phyloP scores from a whole-genome alignment of 2,888 invertebrate species.

The Rhabditophanes sp. region DNA sequence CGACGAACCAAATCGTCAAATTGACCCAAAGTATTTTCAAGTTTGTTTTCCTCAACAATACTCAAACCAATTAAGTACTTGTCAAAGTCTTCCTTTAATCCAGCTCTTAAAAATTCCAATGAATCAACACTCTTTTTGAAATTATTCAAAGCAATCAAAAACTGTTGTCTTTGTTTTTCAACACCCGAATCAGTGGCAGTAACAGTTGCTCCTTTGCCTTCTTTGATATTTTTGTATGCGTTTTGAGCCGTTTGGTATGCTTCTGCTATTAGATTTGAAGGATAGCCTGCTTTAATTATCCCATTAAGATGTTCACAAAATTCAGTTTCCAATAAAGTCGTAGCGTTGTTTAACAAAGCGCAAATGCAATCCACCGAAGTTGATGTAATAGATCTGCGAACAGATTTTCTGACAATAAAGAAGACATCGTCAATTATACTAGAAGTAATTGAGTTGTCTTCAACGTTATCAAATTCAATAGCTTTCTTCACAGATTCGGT shows the following conservation, averaged over 20 bases:
- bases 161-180: constrained; percentile 33
- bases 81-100: constrained; percentile 21
- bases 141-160: constrained; percentile 68
- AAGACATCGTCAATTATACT: constrained; percentile 94
- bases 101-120: constrained; percentile 63
- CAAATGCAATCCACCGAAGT: constrained; percentile 86
- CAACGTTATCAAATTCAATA: constrained; percentile 61
- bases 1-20: constrained; percentile 33
- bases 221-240: constrained; percentile 32
- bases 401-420: constrained; percentile 84
- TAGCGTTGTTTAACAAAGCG: constrained; percentile 78
- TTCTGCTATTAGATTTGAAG: constrained; percentile 1
- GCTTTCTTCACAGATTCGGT: constrained; percentile 85
- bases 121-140: constrained; percentile 78
- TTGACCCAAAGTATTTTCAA: constrained; percentile 49
- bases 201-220: constrained; percentile 26
- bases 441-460: constrained; percentile 53
- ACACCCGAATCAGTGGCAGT: constrained; percentile 22
- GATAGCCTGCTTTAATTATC: constrained; percentile 52
- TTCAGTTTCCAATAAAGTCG: constrained; percentile 68
- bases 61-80: constrained; percentile 13
- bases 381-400: constrained; percentile 74
- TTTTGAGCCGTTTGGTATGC: constrained; percentile 38
- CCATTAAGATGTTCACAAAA: constrained; percentile 60
- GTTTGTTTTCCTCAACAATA: constrained; percentile 46